Evolutionary conservation across 2,888 invertebrate genomes (phyloP).

Genomic region (Gymnosoma rotundatum): DNA sequence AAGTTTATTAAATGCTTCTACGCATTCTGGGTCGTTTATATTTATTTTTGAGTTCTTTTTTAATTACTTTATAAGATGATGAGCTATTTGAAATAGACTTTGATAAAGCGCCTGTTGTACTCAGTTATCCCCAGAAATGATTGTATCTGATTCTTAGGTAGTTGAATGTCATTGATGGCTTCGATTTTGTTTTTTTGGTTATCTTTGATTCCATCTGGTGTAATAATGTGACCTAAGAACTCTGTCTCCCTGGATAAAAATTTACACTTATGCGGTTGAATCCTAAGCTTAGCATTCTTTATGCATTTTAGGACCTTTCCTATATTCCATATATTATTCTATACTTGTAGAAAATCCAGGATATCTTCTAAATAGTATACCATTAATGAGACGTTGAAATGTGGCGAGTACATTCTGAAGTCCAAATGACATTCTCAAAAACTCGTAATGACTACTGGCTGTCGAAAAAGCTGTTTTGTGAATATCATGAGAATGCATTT

Average conservation of each 20-base stretch:
- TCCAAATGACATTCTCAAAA: not conserved
- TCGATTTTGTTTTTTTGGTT: slow-evolving; percentile 6
- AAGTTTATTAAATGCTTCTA: slow-evolving; percentile 1
- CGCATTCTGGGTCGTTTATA: not conserved
- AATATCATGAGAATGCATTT: not conserved
- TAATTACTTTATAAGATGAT: slow-evolving; percentile 19
- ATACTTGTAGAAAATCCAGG: not conserved
- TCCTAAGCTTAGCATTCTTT: not conserved
- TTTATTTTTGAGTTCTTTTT: slow-evolving; percentile 11
- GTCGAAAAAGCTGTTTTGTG: not conserved
- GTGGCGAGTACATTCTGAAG: not conserved
- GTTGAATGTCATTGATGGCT: not conserved
- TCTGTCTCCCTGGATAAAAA: slow-evolving; percentile 1
- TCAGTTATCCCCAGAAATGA: slow-evolving; percentile 1
- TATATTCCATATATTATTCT: not conserved
- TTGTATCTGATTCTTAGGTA: slow-evolving; percentile 4
- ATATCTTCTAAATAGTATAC: slow-evolving; percentile 10
- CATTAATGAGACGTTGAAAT: not conserved
- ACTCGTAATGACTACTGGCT: not conserved
- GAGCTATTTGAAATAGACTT: not conserved
- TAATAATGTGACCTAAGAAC: slow-evolving; percentile 1
- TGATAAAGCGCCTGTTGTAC: slow-evolving; percentile 11
- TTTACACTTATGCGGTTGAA: not conserved
- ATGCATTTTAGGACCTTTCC: not conserved
- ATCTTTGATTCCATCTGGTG: not conserved